These are phyloP conservation scores for Ariopsis seemanni DNA, from an alignment of 2,113 vertebrate species.

Conservation along the genomic window DNA sequence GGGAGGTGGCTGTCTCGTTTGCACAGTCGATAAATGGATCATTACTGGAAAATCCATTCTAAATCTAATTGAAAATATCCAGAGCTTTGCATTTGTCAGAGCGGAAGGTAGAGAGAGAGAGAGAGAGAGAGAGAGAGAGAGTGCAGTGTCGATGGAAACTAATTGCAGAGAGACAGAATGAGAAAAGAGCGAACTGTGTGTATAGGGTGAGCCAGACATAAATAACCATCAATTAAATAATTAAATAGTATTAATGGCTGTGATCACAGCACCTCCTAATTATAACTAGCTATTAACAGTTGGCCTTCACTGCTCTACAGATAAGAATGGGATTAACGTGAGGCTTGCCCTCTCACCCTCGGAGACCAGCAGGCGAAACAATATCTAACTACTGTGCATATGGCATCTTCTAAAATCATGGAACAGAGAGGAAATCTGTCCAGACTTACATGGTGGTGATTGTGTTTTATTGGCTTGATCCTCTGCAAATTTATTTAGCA, in stretches of 20 bases:
- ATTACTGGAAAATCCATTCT: constrained; percentile 49
- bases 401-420: background rate
- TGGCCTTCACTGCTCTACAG: constrained; percentile 47
- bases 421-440: background rate
- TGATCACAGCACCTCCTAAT: constrained; percentile 63
- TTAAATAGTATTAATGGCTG: constrained; percentile 69
- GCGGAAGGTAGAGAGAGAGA: background rate
- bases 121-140: background rate
- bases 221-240: constrained; percentile 71
- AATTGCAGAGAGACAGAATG: background rate
- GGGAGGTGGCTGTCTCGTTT: constrained; percentile 24
- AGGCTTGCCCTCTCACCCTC: constrained; percentile 33
- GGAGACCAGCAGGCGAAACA: constrained; percentile 22
- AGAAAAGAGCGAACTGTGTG: constrained; percentile 1
- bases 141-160: background rate
- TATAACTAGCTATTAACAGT: constrained; percentile 70
- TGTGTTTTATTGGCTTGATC: background rate
- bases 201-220: constrained; percentile 52
- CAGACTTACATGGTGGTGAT: background rate
- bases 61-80: constrained; percentile 53
- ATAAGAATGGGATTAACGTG: constrained; percentile 53
- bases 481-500: background rate
- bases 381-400: background rate
- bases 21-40: constrained; percentile 52
- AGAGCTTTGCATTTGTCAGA: constrained; percentile 25